A percentile compares a stretch with the other conserved stretches of the same genome.
Conservation (phyloP, 2,888 invertebrate genomes). For the Andrena hattorfiana region DNA sequence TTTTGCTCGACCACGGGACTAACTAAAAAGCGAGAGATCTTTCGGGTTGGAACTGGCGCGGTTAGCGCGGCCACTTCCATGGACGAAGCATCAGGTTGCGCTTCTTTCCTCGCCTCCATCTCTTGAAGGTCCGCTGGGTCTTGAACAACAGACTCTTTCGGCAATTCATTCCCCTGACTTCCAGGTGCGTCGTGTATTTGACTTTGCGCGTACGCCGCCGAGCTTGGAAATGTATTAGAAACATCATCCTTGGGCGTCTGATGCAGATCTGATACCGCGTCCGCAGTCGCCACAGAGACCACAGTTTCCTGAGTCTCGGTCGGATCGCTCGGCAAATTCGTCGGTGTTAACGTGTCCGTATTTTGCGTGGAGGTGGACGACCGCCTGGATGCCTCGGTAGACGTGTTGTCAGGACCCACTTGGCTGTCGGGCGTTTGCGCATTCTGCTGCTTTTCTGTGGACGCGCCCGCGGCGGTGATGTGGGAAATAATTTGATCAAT, state of each 20-base stretch:
- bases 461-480: slow-evolving; percentile 74
- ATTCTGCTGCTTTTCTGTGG: slow-evolving; percentile 75
- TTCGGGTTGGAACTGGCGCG: slow-evolving; percentile 87
- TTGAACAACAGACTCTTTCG: slow-evolving; percentile 43
- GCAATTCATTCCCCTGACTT: slow-evolving; percentile 41
- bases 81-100: slow-evolving; percentile 22
- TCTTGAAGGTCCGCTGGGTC: slow-evolving; percentile 64
- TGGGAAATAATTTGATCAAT: slow-evolving; percentile 84
- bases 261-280: slow-evolving; percentile 70
- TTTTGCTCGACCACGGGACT: slow-evolving; percentile 91
- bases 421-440: slow-evolving; percentile 74
- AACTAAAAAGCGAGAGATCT: slow-evolving; percentile 93
- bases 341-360: slow-evolving; percentile 82
- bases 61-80: slow-evolving; percentile 69
- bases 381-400: slow-evolving; percentile 80
- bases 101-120: slow-evolving; percentile 59
- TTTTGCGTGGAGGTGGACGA: slow-evolving; percentile 83
- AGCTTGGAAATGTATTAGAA: slow-evolving; percentile 48
- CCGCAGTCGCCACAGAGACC: slow-evolving; percentile 64
- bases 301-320: slow-evolving; percentile 78
- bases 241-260: slow-evolving; percentile 58
- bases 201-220: slow-evolving; percentile 46
- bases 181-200: slow-evolving; percentile 63
- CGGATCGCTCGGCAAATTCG: slow-evolving; percentile 78
- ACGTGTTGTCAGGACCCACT: slow-evolving; percentile 66